A percentile compares a stretch with the other conserved stretches of the same genome.
Evolutionary conservation across 2,797 vertebrate species (phyloP).

Genomic region (Tolypeutes matacus): DNA sequence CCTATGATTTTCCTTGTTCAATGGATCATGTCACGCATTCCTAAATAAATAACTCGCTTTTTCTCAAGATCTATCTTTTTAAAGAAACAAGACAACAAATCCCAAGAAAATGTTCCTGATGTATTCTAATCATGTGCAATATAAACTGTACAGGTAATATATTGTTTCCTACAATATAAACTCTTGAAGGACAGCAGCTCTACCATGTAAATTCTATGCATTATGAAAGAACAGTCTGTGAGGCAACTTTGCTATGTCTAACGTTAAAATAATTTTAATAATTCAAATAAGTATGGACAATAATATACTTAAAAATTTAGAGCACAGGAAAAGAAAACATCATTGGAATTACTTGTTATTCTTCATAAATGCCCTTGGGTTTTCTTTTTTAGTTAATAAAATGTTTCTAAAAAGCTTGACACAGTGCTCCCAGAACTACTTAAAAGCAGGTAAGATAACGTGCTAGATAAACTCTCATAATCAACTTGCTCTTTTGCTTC

Average conservation of each 20-base stretch:
- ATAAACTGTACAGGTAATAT: background rate
- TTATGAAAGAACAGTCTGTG: constrained; percentile 23
- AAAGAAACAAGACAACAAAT: constrained; percentile 38
- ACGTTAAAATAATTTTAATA: constrained; percentile 39
- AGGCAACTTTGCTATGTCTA: background rate
- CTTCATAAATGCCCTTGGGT: constrained; percentile 34
- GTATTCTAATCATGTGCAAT: constrained; percentile 57
- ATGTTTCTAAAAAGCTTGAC: constrained; percentile 65
- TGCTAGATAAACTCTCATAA: constrained; percentile 44
- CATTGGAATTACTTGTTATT: constrained; percentile 58
- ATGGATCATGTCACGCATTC: constrained; percentile 1
- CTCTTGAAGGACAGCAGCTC: constrained; percentile 44
- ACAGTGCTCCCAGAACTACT: constrained; percentile 37
- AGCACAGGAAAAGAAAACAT: constrained; percentile 37
- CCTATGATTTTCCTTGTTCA: background rate
- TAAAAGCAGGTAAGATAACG: constrained; percentile 51
- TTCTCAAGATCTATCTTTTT: constrained; percentile 12
- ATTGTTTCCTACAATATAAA: constrained; percentile 48
- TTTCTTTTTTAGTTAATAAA: constrained; percentile 59
- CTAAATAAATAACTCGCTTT: constrained; percentile 36
- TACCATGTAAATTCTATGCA: constrained; percentile 9
- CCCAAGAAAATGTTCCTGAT: constrained; percentile 52
- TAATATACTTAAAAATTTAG: constrained; percentile 51
- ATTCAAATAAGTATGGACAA: constrained; percentile 53
- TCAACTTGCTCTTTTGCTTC: constrained; percentile 64